Conservation (phyloP, 2,888 invertebrate genomes). For the Trichopria drosophilae region DNA sequence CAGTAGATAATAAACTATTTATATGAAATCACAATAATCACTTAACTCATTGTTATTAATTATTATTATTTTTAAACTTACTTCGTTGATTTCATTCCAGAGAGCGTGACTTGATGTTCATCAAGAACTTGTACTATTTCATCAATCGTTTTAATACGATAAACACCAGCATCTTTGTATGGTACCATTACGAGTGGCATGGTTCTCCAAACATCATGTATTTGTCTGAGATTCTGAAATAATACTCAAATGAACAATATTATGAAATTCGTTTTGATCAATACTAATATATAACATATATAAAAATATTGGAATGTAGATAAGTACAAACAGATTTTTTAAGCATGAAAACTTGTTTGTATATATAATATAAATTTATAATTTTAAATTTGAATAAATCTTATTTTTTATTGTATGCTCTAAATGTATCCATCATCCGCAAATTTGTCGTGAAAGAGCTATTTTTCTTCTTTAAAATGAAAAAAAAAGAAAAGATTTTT, state of each 20-base stretch:
- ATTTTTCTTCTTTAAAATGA: no score
- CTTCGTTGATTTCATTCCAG: constrained; percentile 83
- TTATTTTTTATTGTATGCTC: no score
- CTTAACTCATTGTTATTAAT: no score
- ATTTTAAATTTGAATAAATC: not conserved
- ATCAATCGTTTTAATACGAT: constrained; percentile 74
- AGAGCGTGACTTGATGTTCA: constrained; percentile 81
- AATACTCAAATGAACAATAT: not conserved
- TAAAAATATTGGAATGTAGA: not conserved
- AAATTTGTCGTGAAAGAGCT: no score
- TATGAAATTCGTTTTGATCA: not conserved
- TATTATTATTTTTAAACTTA: constrained; percentile 41
- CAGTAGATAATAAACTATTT: no score
- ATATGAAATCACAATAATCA: no score
- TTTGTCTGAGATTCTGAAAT: constrained; percentile 68
- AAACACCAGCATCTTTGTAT: constrained; percentile 68
- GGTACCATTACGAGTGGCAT: constrained; percentile 74
- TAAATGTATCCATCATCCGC: no score
- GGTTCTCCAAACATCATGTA: constrained; percentile 71
- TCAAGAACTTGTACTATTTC: constrained; percentile 79
- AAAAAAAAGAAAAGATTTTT: no score
- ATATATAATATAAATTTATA: no score
- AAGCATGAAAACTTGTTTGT: not conserved
- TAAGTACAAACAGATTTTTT: not conserved
- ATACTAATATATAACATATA: constrained; percentile 1